These are phyloP conservation scores for Prionace glauca DNA, from an alignment of 2,797 vertebrate species.

Conservation along the genomic window DNA sequence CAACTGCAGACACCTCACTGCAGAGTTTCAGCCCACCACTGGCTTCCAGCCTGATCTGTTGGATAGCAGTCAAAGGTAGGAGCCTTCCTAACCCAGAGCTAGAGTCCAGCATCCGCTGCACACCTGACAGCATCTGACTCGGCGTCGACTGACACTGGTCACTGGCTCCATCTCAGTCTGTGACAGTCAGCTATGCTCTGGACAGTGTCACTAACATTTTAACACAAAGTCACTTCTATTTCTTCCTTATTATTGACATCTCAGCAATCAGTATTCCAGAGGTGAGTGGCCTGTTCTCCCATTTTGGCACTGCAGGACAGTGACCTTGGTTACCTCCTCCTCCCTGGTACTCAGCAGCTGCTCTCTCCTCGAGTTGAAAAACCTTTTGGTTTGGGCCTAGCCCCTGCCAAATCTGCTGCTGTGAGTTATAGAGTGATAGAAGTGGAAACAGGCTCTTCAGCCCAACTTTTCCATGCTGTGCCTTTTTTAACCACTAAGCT, in stretches of 20 bases:
- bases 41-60: neutral
- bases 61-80: neutral
- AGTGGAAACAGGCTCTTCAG: no score
- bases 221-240: no score
- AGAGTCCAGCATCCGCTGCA: no score
- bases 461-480: no score
- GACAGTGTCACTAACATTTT: no score
- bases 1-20: neutral
- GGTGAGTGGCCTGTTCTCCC: neutral
- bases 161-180: neutral
- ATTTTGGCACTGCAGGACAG: neutral
- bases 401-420: neutral
- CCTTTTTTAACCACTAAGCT: no score
- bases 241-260: neutral
- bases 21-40: no score
- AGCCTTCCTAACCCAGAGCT: neutral
- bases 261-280: neutral
- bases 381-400: neutral
- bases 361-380: neutral
- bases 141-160: neutral
- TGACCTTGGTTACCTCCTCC: neutral
- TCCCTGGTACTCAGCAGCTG: neutral
- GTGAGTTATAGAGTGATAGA: neutral
- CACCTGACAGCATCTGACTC: neutral
- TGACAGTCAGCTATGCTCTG: no score